A percentile compares a stretch with the other conserved stretches of the same genome.
phyloP scores from a whole-genome alignment of 2,888 invertebrate species.

The Myopa tessellatipennis region DNA sequence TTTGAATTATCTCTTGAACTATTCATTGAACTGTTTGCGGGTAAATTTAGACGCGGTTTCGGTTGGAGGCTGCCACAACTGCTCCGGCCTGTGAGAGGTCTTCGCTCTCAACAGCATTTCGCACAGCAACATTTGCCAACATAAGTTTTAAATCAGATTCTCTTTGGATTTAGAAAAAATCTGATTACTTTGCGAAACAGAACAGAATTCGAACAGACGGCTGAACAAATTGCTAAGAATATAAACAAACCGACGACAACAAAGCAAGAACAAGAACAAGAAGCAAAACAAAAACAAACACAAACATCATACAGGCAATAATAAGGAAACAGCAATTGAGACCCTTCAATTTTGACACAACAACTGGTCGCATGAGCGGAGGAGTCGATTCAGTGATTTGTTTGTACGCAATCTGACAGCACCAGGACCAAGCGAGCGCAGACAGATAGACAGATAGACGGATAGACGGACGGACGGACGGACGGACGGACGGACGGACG shows the following conservation, averaged over 20 bases:
- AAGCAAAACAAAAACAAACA: background rate
- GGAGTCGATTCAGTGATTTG: constrained; percentile 25
- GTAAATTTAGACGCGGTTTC: too few species aligned
- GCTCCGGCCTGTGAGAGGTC: too few species aligned
- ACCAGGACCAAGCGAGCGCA: constrained; percentile 1
- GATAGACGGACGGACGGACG: constrained; percentile 1
- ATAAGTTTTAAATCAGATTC: too few species aligned
- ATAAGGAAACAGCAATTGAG: background rate
- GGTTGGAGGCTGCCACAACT: too few species aligned
- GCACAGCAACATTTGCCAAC: too few species aligned
- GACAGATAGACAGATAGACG: background rate
- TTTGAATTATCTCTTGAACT: too few species aligned
- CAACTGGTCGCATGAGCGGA: constrained; percentile 10
- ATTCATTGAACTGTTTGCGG: too few species aligned
- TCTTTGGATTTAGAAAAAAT: too few species aligned
- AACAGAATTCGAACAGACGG: constrained; percentile 22
- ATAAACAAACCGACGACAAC: constrained; percentile 13
- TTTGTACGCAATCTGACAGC: constrained; percentile 42
- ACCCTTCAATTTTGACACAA: constrained; percentile 23
- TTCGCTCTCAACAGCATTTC: too few species aligned
- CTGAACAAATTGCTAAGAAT: constrained; percentile 14
- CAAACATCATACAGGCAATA: background rate
- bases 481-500: constrained; percentile 13
- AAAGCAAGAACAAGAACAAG: background rate
- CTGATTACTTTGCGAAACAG: background rate